Base-by-base conservation (phyloP, 2,888 invertebrate species). In the Pharmacophagus antenor region DNA sequence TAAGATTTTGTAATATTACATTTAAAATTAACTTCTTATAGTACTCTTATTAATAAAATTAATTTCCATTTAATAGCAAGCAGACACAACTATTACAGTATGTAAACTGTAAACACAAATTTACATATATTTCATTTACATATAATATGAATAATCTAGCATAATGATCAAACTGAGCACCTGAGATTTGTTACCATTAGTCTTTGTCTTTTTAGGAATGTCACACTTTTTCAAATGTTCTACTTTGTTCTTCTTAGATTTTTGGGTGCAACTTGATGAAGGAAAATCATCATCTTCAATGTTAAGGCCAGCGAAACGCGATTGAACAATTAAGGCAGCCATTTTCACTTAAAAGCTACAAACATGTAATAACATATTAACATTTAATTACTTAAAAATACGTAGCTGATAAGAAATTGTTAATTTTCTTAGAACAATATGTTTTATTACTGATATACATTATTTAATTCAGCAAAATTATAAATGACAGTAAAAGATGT, bases 241-340 rank as follows among this genome's bases (percentile, higher is more conserved):
- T 46, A 72, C 64, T 74, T 85, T 87, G 60, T 65, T 68, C 70
- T 91, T 92, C 73, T 88, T 90, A 15, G 79, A 68, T 65, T 91
- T 92, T 70, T 82, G 80, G 54, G 55, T 72, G 37, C 77, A 78
- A 56, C 62, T 83, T 69, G 70, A 77, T 25, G 72, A 62, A 62
- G 84, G 74, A 67, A 76, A 73, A 53, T 94, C 95, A 67, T 95
- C 95, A 70, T 94, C 95, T 72, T 95, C 95, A 58, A 95, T 92
- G 81, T 93, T 93, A 55, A 95, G 89, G 65, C 94, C 93, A 62
- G 95, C 94, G 82, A 95, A 95, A 70, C 95, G 91, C 22, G 95
- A 95, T 65, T 94, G 93, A 62, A 94, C 93, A 56, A 94, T 92
- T 44, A 93, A 88, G 72, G 93, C 92, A 87, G 93, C 93, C 93